phyloP scores from a whole-genome alignment of 2,888 invertebrate genomes.

The Caprella mutica region DNA sequence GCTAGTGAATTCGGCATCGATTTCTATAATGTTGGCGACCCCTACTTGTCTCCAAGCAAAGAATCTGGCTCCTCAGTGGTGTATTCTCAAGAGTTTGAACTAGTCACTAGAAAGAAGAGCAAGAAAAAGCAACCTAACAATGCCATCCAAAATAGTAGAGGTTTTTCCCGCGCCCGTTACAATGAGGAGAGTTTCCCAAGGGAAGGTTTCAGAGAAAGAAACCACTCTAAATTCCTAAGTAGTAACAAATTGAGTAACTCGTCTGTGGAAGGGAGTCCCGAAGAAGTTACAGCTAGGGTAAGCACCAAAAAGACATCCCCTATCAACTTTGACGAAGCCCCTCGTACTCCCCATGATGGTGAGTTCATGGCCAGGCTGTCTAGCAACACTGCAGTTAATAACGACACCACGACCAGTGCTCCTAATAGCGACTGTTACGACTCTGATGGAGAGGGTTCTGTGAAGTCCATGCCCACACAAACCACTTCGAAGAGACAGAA shows the following conservation, averaged over 20 bases:
- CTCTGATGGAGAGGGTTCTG: slow-evolving; percentile 65
- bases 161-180: neutral
- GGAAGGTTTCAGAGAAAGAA: slow-evolving; percentile 4
- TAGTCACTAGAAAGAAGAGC: slow-evolving; percentile 1
- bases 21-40: slow-evolving; percentile 13
- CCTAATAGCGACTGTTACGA: slow-evolving; percentile 75
- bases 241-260: too few relatives aligned
- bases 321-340: slow-evolving; percentile 29
- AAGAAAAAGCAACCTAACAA: neutral
- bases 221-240: too few relatives aligned
- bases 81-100: slow-evolving; percentile 9
- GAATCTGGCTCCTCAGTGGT: too few relatives aligned
- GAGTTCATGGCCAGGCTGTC: slow-evolving; percentile 23
- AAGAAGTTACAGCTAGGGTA: too few relatives aligned
- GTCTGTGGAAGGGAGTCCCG: neutral
- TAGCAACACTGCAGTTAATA: slow-evolving; percentile 17
- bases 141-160: neutral
- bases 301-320: too few relatives aligned
- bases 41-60: slow-evolving; percentile 3
- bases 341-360: slow-evolving; percentile 26
- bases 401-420: slow-evolving; percentile 58
- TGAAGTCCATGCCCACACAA: slow-evolving; percentile 64
- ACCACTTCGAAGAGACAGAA: slow-evolving; percentile 40
- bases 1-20: slow-evolving; percentile 15
- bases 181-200: neutral